Base-by-base conservation (phyloP, 92 coral and sea anemone species). In the Desmophyllum pertusum region DNA sequence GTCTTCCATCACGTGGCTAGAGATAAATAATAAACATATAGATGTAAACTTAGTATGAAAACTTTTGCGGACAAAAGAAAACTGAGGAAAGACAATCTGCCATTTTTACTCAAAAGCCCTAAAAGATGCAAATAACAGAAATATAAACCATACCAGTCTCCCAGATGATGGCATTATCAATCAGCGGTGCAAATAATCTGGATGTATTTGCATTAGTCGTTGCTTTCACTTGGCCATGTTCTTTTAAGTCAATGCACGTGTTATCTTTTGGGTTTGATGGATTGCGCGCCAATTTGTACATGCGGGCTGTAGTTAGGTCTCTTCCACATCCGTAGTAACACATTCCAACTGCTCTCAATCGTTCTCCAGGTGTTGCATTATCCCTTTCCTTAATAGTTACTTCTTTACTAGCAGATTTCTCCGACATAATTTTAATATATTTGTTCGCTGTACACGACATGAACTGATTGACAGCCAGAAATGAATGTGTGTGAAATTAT, bases 331-430 rank as follows among this genome's bases (percentile, higher is more conserved):
- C 64, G 62, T 74, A 48, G 19, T 38, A 74, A 30, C 78, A 74
- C 78, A 74, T 74, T 45, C 78, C 78, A 74, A 74, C 78, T 18
- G 78, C 78, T 45, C 78, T 61, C 30, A 74, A 11, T 7, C 78
- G 64, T 74, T 74, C 62, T 74, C 25, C 37, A 30, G 78, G 78
- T 29, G 78, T n/a, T 74, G 78, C 64, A 33, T 45, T 74, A 17
- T 29, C 33, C 43, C 78, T 74, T 74, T 74, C 78, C 27, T n/a
- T 74, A 25, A 74, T 25, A 21, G 78, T 74, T n/a, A 74, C 78
- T 74, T 74, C 55, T 74, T 74, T 30, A 10, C 19, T 2, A 0
- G 41, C 33, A 74, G 78, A 33, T 41, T 33, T 68, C 19, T 36
- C 27, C 73, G 73, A 68, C 73, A 68, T 68, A 11, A 11, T 5